Conservation (phyloP, 2,797 vertebrate genomes). For the Florisuga fusca region DNA sequence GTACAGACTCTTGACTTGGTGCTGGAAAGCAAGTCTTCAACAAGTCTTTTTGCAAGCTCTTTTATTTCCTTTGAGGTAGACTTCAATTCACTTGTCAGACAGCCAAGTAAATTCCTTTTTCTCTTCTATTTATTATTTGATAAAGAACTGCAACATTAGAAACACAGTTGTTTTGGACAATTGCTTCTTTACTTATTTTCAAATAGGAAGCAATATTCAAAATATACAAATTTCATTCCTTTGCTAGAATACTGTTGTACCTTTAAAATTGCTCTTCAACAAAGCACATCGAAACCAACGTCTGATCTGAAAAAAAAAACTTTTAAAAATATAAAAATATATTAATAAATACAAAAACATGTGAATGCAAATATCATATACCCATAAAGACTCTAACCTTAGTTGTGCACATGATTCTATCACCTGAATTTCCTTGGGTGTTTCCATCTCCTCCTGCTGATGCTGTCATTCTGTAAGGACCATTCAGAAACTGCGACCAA, state of each 20-base stretch:
- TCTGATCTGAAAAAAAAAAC: neutral
- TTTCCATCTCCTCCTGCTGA: neutral
- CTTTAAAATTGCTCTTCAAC: neutral
- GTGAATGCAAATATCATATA: neutral
- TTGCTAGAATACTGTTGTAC: neutral
- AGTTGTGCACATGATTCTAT: neutral
- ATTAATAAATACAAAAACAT: neutral
- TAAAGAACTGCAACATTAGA: neutral
- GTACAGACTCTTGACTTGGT: neutral
- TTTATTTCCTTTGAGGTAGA: neutral
- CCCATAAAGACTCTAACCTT: neutral
- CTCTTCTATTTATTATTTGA: neutral
- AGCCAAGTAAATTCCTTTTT: neutral
- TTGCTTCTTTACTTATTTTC: neutral
- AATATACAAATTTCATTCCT: neutral
- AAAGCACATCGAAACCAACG: neutral
- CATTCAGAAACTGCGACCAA: neutral
- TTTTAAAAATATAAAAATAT: neutral
- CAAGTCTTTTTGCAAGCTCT: neutral
- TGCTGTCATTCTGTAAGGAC: neutral
- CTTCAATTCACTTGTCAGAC: neutral
- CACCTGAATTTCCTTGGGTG: neutral
- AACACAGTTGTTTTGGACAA: neutral
- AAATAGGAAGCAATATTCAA: neutral
- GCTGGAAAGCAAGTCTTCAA: neutral